Evolutionary conservation across 1,140 invertebrate species (phyloP).

Genomic region (Hormaphis cornu): DNA sequence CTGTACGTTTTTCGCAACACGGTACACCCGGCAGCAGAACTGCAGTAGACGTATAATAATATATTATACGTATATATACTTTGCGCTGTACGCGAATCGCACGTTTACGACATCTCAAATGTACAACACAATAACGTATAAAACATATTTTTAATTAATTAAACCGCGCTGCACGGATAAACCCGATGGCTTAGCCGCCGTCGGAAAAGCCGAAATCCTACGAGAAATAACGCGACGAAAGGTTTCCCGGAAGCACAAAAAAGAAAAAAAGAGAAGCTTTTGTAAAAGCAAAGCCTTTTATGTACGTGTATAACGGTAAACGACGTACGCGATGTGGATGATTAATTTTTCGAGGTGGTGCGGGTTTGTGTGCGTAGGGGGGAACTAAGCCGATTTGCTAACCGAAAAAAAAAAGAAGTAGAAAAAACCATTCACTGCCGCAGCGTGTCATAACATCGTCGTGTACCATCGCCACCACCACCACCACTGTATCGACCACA

Average conservation of each 20-base stretch:
- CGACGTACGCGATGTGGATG: not conserved
- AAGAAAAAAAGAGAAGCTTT: constrained; percentile 11
- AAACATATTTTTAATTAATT: constrained; percentile 20
- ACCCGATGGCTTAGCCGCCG: not conserved
- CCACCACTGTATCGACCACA: not conserved
- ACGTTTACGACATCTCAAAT: no score
- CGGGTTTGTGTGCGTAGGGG: no score
- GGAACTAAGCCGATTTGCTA: not conserved
- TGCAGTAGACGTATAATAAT: no score
- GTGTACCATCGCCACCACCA: not conserved
- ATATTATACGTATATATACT: not conserved
- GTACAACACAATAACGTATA: no score
- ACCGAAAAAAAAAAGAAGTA: constrained; percentile 3
- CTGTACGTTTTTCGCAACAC: no score
- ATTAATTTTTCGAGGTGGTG: not conserved
- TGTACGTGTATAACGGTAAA: not conserved
- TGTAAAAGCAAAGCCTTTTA: constrained; percentile 13
- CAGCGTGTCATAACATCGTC: not conserved
- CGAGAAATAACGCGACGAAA: constrained; percentile 1
- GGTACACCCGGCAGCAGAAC: no score
- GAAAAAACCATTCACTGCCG: not conserved
- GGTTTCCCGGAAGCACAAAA: constrained; percentile 6
- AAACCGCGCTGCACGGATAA: not conserved
- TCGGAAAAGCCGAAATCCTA: constrained; percentile 1
- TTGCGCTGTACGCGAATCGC: not conserved